Evolutionary conservation across 2,888 invertebrate species (phyloP), one percentile per base, ranked within the genome.

Genomic region (Xanthia togata): DNA sequence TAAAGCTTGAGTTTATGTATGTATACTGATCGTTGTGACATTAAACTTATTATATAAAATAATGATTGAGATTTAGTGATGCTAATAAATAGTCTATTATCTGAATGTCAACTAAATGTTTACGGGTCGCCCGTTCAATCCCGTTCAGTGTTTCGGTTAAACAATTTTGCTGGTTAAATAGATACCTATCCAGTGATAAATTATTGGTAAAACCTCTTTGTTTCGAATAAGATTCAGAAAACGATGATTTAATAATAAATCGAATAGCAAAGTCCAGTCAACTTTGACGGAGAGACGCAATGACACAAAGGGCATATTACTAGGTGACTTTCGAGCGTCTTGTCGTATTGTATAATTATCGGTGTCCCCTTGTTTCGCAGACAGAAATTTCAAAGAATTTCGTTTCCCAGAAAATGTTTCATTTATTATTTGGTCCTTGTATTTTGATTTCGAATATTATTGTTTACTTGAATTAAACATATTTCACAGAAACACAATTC

Each of bases 181-280:
- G 31, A 72, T 31, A 31, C 20, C 17, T 12, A 44, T 50, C 3
- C 4, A 76, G 38, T 20, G 20, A 20, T 4, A 11, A 69, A 47
- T 73, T 79, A 62, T 80, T 20, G 23, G 53, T 47, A 73, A 79
- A 77, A 73, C 44, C 26, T 38, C 55, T 62, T 55, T 55, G 38
- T 62, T 62, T 73, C 5, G 62, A 53, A 79, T 44, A 47, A 71
- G 53, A 23, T 77, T 79, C 11, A 62, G 44, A 79, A 26, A 5
- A 23, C 17, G 1, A 26, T 35, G 3, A 72, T 70, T 78, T 57
- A 38, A 76, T 79, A 44, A 79, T 47, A 62, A 77, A 55, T 73
- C 14, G 38, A 6, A 38, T 44, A 60, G 47, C 20, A 31, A 62
- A 53, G 44, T 53, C 38, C 31, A 53, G 8, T 20, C 11, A 79